Conservation (phyloP, 2,113 vertebrate genomes). For the Megaceryle torquata region DNA sequence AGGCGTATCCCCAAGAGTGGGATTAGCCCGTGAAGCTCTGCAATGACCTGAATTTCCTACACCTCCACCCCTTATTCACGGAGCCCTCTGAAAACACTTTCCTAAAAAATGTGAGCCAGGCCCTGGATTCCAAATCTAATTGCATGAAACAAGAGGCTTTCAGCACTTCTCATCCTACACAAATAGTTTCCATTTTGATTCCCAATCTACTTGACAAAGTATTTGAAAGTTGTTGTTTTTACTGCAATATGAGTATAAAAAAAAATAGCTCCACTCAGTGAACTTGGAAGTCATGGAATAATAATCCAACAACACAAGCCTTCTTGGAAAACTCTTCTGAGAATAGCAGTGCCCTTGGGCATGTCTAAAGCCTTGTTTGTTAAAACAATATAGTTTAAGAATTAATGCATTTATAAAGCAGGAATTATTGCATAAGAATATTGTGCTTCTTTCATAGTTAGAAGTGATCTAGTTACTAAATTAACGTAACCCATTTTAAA, state of each 20-base stretch:
- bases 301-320: slow-evolving; percentile 68
- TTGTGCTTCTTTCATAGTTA: not conserved
- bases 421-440: slow-evolving; percentile 45
- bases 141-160: slow-evolving; percentile 6
- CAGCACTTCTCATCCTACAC: slow-evolving; percentile 32
- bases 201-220: slow-evolving; percentile 59
- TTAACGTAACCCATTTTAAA: slow-evolving; percentile 11
- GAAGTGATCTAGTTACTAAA: slow-evolving; percentile 21
- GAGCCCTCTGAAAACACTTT: not conserved
- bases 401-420: slow-evolving; percentile 31
- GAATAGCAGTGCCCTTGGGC: slow-evolving; percentile 71
- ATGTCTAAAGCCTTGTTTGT: slow-evolving; percentile 63
- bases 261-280: slow-evolving; percentile 64
- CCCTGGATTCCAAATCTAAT: slow-evolving; percentile 11
- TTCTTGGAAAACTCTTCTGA: slow-evolving; percentile 73
- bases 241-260: slow-evolving; percentile 74
- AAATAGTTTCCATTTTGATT: slow-evolving; percentile 63
- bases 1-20: not conserved
- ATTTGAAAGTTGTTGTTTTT: slow-evolving; percentile 72
- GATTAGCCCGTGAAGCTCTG: not conserved
- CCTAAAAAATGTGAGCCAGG: not conserved
- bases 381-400: slow-evolving; percentile 73
- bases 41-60: not conserved
- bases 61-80: not conserved
- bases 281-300: slow-evolving; percentile 73